A percentile compares a stretch with the other conserved stretches of the same genome.
Conservation (phyloP, 2,888 invertebrate species). For the Bruchidius siliquastri region DNA sequence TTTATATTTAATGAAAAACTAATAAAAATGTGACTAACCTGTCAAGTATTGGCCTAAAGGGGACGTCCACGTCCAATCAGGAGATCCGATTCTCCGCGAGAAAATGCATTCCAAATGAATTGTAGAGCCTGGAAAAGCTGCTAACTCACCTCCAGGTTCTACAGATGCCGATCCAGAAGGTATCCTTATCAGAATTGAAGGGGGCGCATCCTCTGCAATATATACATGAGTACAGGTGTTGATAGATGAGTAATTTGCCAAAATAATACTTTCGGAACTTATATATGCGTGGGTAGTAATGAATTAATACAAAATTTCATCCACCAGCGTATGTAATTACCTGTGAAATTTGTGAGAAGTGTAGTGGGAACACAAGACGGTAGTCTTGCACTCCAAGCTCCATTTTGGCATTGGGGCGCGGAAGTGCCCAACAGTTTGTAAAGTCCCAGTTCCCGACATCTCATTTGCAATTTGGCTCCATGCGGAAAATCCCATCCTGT, state of each 20-base stretch:
- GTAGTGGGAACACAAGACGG: conserved; percentile 86
- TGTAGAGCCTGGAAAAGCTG: conserved; percentile 75
- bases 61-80: conserved; percentile 87
- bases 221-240: neutral
- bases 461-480: conserved; percentile 68
- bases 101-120: conserved; percentile 79
- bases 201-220: conserved; percentile 70
- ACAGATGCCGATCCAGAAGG: conserved; percentile 76
- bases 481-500: conserved; percentile 69
- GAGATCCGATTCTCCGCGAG: conserved; percentile 69
- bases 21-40: conserved; percentile 48
- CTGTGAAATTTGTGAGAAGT: conserved; percentile 78
- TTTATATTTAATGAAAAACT: too few relatives aligned
- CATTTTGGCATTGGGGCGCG: conserved; percentile 74
- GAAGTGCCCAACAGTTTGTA: conserved; percentile 80
- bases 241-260: too few relatives aligned
- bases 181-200: conserved; percentile 72
- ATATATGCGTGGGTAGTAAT: too few relatives aligned
- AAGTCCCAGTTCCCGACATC: conserved; percentile 77
- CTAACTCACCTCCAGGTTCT: conserved; percentile 72
- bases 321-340: conserved; percentile 43
- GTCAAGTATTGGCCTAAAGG: conserved; percentile 72
- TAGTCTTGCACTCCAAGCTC: conserved; percentile 71
- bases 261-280: too few relatives aligned
- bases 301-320: neutral